Evolutionary conservation across 2,797 vertebrate species (phyloP).

Genomic region (Ptychobarbus kaznakovi): DNA sequence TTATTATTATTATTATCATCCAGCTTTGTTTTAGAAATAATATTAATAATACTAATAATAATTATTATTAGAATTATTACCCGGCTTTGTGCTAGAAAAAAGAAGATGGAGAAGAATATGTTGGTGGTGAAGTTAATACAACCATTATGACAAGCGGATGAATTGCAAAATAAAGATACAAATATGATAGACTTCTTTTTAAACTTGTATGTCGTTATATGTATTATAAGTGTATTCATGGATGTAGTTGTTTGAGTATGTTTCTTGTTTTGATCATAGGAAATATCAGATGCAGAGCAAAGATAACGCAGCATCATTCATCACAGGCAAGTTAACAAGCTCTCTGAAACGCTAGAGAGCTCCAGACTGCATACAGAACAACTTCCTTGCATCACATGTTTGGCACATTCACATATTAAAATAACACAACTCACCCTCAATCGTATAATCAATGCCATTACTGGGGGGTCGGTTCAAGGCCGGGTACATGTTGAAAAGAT

Average conservation of each 20-base stretch:
- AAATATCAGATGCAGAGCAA: conserved; percentile 7
- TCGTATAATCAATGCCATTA: conserved; percentile 78
- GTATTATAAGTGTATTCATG: neutral
- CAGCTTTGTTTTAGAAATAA: no score
- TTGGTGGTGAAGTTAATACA: neutral
- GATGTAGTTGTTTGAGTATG: neutral
- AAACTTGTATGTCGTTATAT: neutral
- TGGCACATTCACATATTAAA: neutral
- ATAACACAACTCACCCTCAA: conserved; percentile 81
- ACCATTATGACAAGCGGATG: neutral
- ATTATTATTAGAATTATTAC: no score
- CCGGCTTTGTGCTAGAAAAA: no score
- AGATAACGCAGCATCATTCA: conserved; percentile 12
- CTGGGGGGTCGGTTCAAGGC: conserved; percentile 76
- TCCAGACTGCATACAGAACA: neutral
- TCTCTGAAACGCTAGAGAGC: neutral
- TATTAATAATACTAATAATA: no score
- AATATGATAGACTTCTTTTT: neutral
- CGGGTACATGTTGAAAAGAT: conserved; percentile 93
- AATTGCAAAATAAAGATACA: neutral
- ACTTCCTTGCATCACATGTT: neutral
- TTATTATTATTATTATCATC: no score
- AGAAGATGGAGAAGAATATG: neutral
- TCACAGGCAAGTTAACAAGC: conserved; percentile 23
- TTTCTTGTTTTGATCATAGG: neutral